Evolutionary conservation across 64 coral and sea anemone species (phyloP).

Genomic region (Dendrophyllia cribrosa): DNA sequence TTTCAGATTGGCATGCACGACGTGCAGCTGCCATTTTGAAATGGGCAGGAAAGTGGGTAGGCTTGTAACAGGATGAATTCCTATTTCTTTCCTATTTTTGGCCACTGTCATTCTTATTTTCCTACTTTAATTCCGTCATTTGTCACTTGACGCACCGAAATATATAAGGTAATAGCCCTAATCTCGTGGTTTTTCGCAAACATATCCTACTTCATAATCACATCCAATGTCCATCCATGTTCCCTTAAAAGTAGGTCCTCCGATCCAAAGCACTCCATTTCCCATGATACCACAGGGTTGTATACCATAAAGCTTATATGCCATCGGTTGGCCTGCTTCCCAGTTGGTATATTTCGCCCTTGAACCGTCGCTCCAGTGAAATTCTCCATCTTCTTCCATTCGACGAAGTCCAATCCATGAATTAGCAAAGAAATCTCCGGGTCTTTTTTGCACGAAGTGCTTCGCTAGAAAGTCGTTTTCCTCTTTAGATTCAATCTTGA

Average conservation of each 20-base stretch:
- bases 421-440: too few relatives aligned
- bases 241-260: background rate
- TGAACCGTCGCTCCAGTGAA: background rate
- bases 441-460: background rate
- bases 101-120: too few relatives aligned
- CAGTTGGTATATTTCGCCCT: background rate
- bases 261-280: slow-evolving; percentile 6
- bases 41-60: too few relatives aligned
- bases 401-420: background rate
- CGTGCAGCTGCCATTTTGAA: too few relatives aligned
- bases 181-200: background rate
- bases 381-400: background rate
- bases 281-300: background rate
- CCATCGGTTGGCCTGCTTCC: background rate
- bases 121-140: too few relatives aligned
- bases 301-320: background rate
- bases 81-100: too few relatives aligned
- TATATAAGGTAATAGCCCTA: too few relatives aligned
- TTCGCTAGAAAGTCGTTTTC: background rate
- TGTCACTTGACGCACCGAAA: too few relatives aligned
- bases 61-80: too few relatives aligned
- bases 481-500: background rate
- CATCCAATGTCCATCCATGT: background rate
- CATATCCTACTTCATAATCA: background rate
- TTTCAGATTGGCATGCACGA: too few relatives aligned